Conservation (phyloP, 2,888 invertebrate species). For the Lomographa bimaculata region DNA sequence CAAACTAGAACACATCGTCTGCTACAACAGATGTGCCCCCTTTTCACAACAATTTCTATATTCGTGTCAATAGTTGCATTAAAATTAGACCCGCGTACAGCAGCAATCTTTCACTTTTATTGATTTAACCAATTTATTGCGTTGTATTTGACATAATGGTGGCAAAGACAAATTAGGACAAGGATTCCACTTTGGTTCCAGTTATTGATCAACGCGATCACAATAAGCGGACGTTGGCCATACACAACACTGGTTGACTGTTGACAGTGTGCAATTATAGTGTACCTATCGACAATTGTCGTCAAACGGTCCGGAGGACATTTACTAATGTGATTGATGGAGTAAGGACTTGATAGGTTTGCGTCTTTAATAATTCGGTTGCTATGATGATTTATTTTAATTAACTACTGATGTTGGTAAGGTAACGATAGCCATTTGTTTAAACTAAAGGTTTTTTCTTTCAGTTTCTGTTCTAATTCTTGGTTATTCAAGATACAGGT, state of each 20-base stretch:
- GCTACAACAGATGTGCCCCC: constrained; percentile 24
- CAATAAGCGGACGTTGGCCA: constrained; percentile 76
- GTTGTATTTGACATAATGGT: constrained; percentile 17
- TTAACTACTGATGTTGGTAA: not conserved
- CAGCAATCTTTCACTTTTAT: constrained; percentile 24
- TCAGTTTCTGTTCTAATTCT: no score
- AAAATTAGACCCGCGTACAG: constrained; percentile 16
- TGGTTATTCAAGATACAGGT: no score
- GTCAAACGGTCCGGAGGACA: constrained; percentile 39
- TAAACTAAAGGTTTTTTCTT: no score
- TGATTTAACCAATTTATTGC: constrained; percentile 23
- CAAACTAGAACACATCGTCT: constrained; percentile 10
- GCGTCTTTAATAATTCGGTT: constrained; percentile 19
- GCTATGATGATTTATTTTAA: no score
- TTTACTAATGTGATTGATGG: constrained; percentile 29
- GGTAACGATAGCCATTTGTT: no score
- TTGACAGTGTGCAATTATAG: constrained; percentile 52
- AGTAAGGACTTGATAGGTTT: constrained; percentile 20
- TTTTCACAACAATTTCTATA: constrained; percentile 23
- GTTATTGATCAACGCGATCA: constrained; percentile 62
- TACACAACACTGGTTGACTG: constrained; percentile 44
- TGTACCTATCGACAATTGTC: constrained; percentile 53
- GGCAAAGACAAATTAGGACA: constrained; percentile 56
- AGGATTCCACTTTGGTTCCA: constrained; percentile 55
- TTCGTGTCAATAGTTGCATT: constrained; percentile 20